Evolutionary conservation across 2,113 vertebrate genomes (phyloP).

Genomic region (Chaenocephalus aceratus): DNA sequence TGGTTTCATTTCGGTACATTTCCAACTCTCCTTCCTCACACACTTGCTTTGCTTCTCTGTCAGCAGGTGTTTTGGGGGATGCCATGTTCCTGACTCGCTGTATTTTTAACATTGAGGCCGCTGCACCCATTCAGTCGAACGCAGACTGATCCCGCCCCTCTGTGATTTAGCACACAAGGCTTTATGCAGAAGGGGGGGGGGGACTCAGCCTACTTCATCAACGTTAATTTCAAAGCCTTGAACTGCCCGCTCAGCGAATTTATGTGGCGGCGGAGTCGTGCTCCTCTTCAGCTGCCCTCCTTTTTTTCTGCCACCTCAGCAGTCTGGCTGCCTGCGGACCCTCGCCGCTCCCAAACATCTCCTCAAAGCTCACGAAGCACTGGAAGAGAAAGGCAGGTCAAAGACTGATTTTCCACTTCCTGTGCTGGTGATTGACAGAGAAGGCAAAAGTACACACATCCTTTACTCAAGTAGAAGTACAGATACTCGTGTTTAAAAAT

Average conservation of each 20-base stretch:
- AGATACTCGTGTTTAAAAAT: no score
- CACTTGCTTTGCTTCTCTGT: not conserved
- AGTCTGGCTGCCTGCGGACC: conserved; percentile 41
- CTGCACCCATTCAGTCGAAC: conserved; percentile 69
- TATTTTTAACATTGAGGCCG: conserved; percentile 79
- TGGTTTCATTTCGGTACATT: not conserved
- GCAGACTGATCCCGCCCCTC: conserved; percentile 53
- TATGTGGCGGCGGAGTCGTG: not conserved
- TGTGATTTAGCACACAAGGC: conserved; percentile 75
- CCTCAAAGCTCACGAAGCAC: not conserved
- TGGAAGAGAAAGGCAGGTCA: conserved; percentile 3
- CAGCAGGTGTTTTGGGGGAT: conserved; percentile 47
- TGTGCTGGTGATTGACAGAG: conserved; percentile 61
- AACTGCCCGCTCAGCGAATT: conserved; percentile 74
- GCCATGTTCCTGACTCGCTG: not conserved
- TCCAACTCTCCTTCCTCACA: not conserved
- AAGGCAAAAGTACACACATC: no score
- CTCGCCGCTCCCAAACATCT: conserved; percentile 28
- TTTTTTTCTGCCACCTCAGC: conserved; percentile 69
- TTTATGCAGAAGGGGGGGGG: conserved; percentile 10
- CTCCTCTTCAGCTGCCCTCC: conserved; percentile 62
- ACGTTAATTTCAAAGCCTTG: conserved; percentile 72
- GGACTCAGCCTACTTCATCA: conserved; percentile 76
- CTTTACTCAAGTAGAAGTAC: no score
- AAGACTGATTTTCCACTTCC: conserved; percentile 52